Evolutionary conservation across 2,797 vertebrate species (phyloP), one percentile per base, ranked within the genome.

Genomic region (Tokudaia tokunoshimensis): DNA sequence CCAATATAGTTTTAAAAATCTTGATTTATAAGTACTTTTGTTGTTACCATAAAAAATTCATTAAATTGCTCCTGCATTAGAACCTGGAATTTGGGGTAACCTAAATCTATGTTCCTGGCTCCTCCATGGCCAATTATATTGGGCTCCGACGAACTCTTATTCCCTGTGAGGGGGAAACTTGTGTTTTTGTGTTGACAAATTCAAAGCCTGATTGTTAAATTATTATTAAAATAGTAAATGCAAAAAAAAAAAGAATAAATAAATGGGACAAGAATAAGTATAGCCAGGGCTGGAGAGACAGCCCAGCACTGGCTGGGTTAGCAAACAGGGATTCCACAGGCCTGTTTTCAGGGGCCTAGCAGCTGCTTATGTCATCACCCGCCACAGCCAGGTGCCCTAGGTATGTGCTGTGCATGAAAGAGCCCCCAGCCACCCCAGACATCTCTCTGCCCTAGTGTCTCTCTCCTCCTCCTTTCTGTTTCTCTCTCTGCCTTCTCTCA

Each of bases 141-240:
- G 31, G 10, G 29, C 41, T 84, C 26, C 41, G 7, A 26, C 34
- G 4, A 65, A 20, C 41, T 83, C 57, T 83, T 47, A 47, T 6
- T 34, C 26, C 61, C 26, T 29, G 8, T 84, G 29, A 84, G 41
- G 41, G 57, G 57, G 29, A 65, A 47, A 65, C 29, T 0, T 44
- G 26, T 84, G 26, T 31, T 84, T 65, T 44, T 47, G 26, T 47
- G 82, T 65, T 63, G 26, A 84, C 37, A 84, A 97, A 94, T 79
- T 87, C 81, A 82, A 92, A 90, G 94, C 91, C 94, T 1, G 67
- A 94, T 86, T 96, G 94, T 94, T 97, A 96, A 97, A 97, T 96
- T 97, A 93, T 94, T 85, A 96, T 61, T 59, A 31, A 7, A 94
- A 96, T 87, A 89, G 85, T 72, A 91, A 89, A 86, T 81, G 70